These are phyloP conservation scores for Drosophila sordidula DNA, from an alignment of 2,888 invertebrate genomes.

Conservation along the genomic window DNA sequence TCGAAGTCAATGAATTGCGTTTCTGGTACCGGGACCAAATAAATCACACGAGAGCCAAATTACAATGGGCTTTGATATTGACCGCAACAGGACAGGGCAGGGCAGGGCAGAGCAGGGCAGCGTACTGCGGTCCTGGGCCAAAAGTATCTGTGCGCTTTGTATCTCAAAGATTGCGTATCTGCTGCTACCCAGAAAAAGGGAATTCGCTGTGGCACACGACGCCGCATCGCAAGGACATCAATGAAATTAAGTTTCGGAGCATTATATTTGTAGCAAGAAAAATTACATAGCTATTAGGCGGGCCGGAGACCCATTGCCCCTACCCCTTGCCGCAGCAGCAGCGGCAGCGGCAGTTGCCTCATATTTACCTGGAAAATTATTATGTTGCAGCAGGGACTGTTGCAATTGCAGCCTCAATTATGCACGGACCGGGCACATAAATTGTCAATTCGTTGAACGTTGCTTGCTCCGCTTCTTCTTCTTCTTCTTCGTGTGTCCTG, in stretches of 20 bases:
- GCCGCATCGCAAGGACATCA: slow-evolving; percentile 66
- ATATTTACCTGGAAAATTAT: slow-evolving; percentile 66
- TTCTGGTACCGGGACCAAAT: slow-evolving; percentile 34
- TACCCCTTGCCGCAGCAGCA: slow-evolving; percentile 16
- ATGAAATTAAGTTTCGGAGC: slow-evolving; percentile 57
- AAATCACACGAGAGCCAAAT: slow-evolving; percentile 58
- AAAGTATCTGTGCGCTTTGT: neutral
- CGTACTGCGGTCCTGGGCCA: neutral
- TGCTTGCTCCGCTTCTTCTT: slow-evolving; percentile 24
- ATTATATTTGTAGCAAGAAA: slow-evolving; percentile 58
- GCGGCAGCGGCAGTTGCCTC: slow-evolving; percentile 22
- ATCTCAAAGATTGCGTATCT: slow-evolving; percentile 3
- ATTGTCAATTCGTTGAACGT: slow-evolving; percentile 73
- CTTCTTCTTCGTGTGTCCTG: slow-evolving; percentile 7
- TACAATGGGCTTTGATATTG: slow-evolving; percentile 64
- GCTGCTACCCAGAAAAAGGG: slow-evolving; percentile 8
- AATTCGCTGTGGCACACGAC: slow-evolving; percentile 65
- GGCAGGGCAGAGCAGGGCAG: neutral
- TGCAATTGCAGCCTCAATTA: slow-evolving; percentile 70
- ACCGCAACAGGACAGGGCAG: slow-evolving; percentile 38
- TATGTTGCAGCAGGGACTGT: slow-evolving; percentile 45
- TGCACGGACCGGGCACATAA: slow-evolving; percentile 72
- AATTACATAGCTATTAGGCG: slow-evolving; percentile 77
- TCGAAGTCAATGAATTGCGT: slow-evolving; percentile 52
- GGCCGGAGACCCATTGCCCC: neutral